Percentiles rank a stretch among this genome's conserved stretches.
Conservation (phyloP, 1,140 invertebrate genomes). For the Drosophila truncata region DNA sequence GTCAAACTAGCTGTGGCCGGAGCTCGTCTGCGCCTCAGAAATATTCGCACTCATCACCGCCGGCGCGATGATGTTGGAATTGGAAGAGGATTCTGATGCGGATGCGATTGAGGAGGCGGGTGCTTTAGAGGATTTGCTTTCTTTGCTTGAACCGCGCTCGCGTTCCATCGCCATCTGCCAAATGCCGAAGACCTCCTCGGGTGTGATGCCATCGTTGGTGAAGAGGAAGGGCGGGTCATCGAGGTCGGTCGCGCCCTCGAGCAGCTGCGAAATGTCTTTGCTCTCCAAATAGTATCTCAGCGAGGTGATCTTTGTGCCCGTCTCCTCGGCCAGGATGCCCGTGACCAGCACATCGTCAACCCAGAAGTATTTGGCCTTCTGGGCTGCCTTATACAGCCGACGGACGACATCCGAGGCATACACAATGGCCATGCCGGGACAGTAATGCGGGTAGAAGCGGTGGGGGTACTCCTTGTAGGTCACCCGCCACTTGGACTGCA, state of each 20-base stretch:
- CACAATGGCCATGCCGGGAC: slow-evolving; percentile 91
- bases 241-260: slow-evolving; percentile 61
- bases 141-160: slow-evolving; percentile 3
- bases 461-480: slow-evolving; percentile 89
- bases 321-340: slow-evolving; percentile 89
- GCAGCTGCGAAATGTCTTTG: slow-evolving; percentile 58
- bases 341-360: slow-evolving; percentile 94
- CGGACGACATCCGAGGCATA: slow-evolving; percentile 90
- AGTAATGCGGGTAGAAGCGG: slow-evolving; percentile 90
- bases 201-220: slow-evolving; percentile 87
- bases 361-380: slow-evolving; percentile 91
- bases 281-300: slow-evolving; percentile 86
- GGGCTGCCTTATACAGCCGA: slow-evolving; percentile 88
- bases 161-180: slow-evolving; percentile 74
- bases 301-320: slow-evolving; percentile 87
- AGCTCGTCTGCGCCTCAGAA: slow-evolving; percentile 15
- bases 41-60: slow-evolving; percentile 4
- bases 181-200: slow-evolving; percentile 85
- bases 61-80: neutral
- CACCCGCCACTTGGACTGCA: slow-evolving; percentile 91
- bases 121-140: slow-evolving; percentile 30
- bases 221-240: slow-evolving; percentile 86
- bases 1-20: slow-evolving; percentile 58
- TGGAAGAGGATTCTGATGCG: slow-evolving; percentile 14
- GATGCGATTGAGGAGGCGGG: slow-evolving; percentile 22